Conservation (phyloP, 2,888 invertebrate genomes). For the Drosophila lacicola region DNA sequence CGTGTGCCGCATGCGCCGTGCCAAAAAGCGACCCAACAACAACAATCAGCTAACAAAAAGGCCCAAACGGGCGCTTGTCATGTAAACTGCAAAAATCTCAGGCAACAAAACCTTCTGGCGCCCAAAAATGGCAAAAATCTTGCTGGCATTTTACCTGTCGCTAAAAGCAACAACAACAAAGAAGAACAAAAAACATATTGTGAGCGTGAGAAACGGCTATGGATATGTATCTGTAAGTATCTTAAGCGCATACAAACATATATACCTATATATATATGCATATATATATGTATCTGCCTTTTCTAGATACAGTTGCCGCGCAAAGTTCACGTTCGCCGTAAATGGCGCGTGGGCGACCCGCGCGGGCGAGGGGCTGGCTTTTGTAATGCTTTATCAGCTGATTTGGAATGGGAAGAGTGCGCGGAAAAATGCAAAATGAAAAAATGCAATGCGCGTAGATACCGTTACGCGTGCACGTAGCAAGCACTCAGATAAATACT, state of each 20-base stretch:
- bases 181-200: slow-evolving; percentile 60
- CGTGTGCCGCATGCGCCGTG: slow-evolving; percentile 76
- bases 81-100: slow-evolving; percentile 43
- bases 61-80: slow-evolving; percentile 56
- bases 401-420: slow-evolving; percentile 26
- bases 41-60: slow-evolving; percentile 35
- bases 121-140: slow-evolving; percentile 78
- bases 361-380: not conserved
- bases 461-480: slow-evolving; percentile 58
- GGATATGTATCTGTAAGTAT: slow-evolving; percentile 33
- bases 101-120: slow-evolving; percentile 70
- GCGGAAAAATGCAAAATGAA: slow-evolving; percentile 34
- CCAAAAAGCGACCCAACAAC: slow-evolving; percentile 50
- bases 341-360: slow-evolving; percentile 53
- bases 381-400: slow-evolving; percentile 61
- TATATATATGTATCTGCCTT: not conserved
- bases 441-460: slow-evolving; percentile 13
- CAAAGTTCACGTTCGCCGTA: slow-evolving; percentile 67
- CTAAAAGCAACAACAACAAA: slow-evolving; percentile 17
- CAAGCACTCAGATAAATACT: slow-evolving; percentile 18
- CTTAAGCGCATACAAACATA: slow-evolving; percentile 17
- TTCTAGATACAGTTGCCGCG: slow-evolving; percentile 40
- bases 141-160: slow-evolving; percentile 64
- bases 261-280: slow-evolving; percentile 1
- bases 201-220: slow-evolving; percentile 78